Evolutionary conservation across 2,888 invertebrate species (phyloP).

Genomic region (Stenchaetothrips biformis): DNA sequence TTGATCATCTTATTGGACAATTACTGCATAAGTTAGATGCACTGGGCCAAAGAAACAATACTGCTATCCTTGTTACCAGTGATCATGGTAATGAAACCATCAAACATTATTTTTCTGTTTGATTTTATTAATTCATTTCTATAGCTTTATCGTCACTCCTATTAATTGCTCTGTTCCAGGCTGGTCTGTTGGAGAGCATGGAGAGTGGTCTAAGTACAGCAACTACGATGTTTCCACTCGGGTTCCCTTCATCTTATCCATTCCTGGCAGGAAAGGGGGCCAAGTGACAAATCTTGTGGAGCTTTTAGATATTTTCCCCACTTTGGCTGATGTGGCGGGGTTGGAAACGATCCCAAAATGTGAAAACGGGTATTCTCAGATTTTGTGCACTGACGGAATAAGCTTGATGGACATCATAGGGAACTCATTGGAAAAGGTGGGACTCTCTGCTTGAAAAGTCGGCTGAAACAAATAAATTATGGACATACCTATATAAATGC

Average conservation of each 20-base stretch:
- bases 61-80: conserved; percentile 68
- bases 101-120: neutral
- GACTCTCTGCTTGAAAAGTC: too few species aligned
- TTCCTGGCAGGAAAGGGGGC: conserved; percentile 53
- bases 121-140: conserved; percentile 27
- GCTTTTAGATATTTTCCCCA: conserved; percentile 80
- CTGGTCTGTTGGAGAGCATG: conserved; percentile 87
- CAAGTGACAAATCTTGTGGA: conserved; percentile 55
- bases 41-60: conserved; percentile 50
- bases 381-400: conserved; percentile 69
- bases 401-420: conserved; percentile 59
- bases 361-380: conserved; percentile 29
- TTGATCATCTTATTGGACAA: conserved; percentile 73
- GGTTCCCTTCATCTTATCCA: conserved; percentile 71
- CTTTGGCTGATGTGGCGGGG: conserved; percentile 66
- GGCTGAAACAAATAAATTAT: conserved; percentile 28
- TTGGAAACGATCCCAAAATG: conserved; percentile 56
- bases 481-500: too few species aligned
- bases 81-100: conserved; percentile 66
- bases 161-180: conserved; percentile 54
- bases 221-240: conserved; percentile 76
- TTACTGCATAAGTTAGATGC: conserved; percentile 51
- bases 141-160: neutral
- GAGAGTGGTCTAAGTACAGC: conserved; percentile 86
- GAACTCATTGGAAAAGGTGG: too few species aligned